These are phyloP conservation scores for Tortricodes alternella DNA, from an alignment of 2,888 invertebrate genomes.

Conservation along the genomic window DNA sequence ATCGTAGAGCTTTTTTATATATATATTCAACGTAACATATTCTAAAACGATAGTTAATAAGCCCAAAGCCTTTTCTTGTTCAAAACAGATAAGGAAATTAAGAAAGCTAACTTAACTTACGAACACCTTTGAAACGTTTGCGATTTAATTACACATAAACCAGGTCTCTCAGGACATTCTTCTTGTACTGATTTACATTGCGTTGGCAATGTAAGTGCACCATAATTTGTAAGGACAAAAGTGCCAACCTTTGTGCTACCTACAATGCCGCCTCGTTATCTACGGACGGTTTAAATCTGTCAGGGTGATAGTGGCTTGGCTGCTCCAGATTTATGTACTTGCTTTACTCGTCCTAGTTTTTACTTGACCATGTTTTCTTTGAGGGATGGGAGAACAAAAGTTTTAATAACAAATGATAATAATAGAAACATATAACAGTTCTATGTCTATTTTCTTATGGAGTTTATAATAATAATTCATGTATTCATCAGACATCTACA, in stretches of 20 bases:
- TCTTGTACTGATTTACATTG: constrained; percentile 24
- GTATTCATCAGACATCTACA: no score
- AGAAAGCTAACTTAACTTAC: no score
- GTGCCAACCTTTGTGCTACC: constrained; percentile 28
- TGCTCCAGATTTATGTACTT: constrained; percentile 23
- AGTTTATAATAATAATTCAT: no score
- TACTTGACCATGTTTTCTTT: constrained; percentile 9
- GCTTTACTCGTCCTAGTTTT: constrained; percentile 22
- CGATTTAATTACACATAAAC: constrained; percentile 4
- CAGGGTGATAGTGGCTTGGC: constrained; percentile 27
- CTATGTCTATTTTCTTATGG: no score
- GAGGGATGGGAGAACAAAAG: background rate
- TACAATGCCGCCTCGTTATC: constrained; percentile 29
- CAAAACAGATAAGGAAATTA: no score
- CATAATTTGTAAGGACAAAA: constrained; percentile 31
- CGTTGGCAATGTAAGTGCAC: constrained; percentile 20
- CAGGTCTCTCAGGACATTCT: constrained; percentile 9
- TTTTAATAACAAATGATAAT: no score
- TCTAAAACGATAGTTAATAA: no score
- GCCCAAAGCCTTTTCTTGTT: no score
- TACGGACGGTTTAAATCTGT: constrained; percentile 29
- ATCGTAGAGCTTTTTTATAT: no score
- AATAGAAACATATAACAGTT: no score
- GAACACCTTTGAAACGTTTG: no score
- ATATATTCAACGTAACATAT: no score